Percentiles rank a stretch among this genome's conserved stretches.
phyloP scores from a whole-genome alignment of 2,888 invertebrate genomes.

The Lasioglossum figueresi region DNA sequence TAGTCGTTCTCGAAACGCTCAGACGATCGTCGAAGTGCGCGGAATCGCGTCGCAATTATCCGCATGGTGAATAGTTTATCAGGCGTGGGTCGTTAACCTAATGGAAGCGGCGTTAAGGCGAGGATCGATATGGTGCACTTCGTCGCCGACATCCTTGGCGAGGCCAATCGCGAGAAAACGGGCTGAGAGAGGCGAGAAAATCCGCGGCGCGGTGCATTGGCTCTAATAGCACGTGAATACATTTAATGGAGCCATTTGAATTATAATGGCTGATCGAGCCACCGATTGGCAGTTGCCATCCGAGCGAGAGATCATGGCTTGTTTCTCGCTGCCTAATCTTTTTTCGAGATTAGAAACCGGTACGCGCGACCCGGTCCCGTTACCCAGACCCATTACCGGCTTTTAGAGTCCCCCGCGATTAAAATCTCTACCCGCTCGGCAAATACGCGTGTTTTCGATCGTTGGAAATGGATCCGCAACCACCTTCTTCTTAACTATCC shows the following conservation, averaged over 20 bases:
- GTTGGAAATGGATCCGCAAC: neutral
- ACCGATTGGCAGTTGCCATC: slow-evolving; percentile 63
- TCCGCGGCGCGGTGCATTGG: slow-evolving; percentile 32
- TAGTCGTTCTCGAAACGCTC: slow-evolving; percentile 37
- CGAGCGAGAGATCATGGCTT: slow-evolving; percentile 43
- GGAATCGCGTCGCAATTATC: slow-evolving; percentile 70
- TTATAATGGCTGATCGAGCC: slow-evolving; percentile 69
- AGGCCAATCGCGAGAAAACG: slow-evolving; percentile 62
- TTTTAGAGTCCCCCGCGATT: slow-evolving; percentile 42
- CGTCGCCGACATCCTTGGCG: slow-evolving; percentile 57
- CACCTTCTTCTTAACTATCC: neutral
- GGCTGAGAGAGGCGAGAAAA: slow-evolving; percentile 46
- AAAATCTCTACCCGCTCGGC: slow-evolving; percentile 4
- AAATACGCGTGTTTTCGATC: slow-evolving; percentile 26
- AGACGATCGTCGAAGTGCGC: slow-evolving; percentile 42
- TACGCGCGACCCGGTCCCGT: slow-evolving; percentile 49
- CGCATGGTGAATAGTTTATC: slow-evolving; percentile 71
- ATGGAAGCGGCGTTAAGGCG: slow-evolving; percentile 69
- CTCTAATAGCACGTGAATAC: slow-evolving; percentile 69
- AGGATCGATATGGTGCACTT: slow-evolving; percentile 70
- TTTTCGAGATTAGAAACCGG: slow-evolving; percentile 66
- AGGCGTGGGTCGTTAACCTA: slow-evolving; percentile 72
- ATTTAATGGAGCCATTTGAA: slow-evolving; percentile 73
- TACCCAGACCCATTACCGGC: slow-evolving; percentile 53
- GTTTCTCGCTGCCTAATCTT: slow-evolving; percentile 62